Conservation (phyloP, 2,113 vertebrate genomes). For the Myiagra hebetior region DNA sequence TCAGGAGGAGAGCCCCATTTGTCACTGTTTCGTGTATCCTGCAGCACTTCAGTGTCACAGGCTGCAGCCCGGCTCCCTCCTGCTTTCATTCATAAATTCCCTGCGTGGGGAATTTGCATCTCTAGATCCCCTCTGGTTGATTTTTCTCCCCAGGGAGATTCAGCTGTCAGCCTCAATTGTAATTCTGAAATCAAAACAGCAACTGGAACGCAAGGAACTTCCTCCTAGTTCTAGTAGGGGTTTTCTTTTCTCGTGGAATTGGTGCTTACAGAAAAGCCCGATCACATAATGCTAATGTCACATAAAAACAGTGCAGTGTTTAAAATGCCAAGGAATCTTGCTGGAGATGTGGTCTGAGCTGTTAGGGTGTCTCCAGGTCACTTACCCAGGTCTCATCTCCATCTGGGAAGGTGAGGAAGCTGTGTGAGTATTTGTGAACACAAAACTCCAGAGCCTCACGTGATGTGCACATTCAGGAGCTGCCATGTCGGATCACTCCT, state of each 20-base stretch:
- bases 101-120: background rate
- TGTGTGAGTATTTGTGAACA: accelerated
- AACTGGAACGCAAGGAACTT: background rate
- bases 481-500: accelerated
- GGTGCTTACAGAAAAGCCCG: background rate
- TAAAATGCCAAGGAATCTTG: background rate
- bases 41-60: background rate
- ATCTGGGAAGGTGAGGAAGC: background rate
- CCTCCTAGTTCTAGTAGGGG: accelerated
- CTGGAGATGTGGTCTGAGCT: background rate
- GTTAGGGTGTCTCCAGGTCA: background rate
- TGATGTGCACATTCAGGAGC: background rate
- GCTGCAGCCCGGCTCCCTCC: background rate
- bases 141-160: background rate
- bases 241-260: background rate
- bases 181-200: background rate
- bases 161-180: background rate
- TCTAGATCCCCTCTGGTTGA: background rate
- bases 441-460: background rate
- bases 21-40: background rate
- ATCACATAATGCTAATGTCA: background rate
- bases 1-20: background rate
- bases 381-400: background rate
- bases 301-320: background rate
- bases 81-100: background rate